Conservation (phyloP, 2,888 invertebrate species). For the Polia nebulosa region DNA sequence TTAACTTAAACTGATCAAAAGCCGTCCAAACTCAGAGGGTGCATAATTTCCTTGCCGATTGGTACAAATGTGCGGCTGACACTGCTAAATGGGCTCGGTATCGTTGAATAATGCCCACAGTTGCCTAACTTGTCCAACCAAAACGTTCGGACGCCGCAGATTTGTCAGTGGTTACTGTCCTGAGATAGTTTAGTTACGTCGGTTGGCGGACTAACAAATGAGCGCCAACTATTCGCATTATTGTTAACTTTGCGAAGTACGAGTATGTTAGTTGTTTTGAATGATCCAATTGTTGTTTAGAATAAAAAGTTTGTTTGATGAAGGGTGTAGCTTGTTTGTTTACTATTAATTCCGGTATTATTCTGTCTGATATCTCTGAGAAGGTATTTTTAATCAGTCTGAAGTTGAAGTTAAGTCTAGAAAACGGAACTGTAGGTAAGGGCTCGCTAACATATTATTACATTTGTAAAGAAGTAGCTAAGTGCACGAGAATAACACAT, state of each 20-base stretch:
- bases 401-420: too few relatives aligned
- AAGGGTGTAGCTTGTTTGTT: constrained; percentile 46
- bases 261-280: constrained; percentile 59
- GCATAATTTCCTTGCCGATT: constrained; percentile 75
- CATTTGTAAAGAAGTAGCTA: constrained; percentile 2
- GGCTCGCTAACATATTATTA: too few relatives aligned
- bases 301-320: constrained; percentile 27
- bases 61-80: constrained; percentile 89
- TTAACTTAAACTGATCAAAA: constrained; percentile 40
- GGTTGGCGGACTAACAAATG: constrained; percentile 73
- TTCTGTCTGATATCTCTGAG: too few relatives aligned
- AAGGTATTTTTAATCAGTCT: too few relatives aligned
- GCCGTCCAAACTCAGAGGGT: constrained; percentile 46
- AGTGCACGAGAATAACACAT: neutral
- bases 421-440: too few relatives aligned
- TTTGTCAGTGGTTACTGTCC: constrained; percentile 80
- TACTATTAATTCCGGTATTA: neutral
- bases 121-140: constrained; percentile 85
- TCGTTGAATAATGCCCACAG: constrained; percentile 84
- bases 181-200: constrained; percentile 76
- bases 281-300: constrained; percentile 56
- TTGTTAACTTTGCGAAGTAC: constrained; percentile 52
- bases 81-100: constrained; percentile 86
- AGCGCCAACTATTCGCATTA: constrained; percentile 76
- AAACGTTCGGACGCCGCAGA: constrained; percentile 81